Evolutionary conservation across 2,888 invertebrate species (phyloP).

Genomic region (Mantis religiosa): DNA sequence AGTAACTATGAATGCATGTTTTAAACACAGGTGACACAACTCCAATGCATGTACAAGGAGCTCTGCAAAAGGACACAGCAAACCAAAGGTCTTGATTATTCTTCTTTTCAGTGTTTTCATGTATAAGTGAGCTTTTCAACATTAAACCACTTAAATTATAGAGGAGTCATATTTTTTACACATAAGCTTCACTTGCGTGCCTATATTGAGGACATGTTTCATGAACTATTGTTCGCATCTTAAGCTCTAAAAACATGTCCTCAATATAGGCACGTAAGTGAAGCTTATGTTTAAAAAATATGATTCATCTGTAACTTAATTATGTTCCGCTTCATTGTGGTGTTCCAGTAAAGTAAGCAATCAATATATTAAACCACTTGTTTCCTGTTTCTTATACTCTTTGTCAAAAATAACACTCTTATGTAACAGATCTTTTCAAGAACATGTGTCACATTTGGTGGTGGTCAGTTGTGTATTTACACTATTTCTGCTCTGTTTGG

Average conservation of each 20-base stretch:
- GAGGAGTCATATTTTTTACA: too few relatives aligned
- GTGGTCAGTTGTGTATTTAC: neutral
- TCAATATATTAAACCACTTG: too few relatives aligned
- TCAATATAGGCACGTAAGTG: too few relatives aligned
- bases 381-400: neutral
- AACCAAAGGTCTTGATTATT: neutral
- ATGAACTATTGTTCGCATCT: too few relatives aligned
- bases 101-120: slow-evolving; percentile 2
- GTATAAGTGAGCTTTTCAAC: neutral
- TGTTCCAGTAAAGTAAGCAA: too few relatives aligned
- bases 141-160: neutral
- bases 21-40: neutral
- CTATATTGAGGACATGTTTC: too few relatives aligned
- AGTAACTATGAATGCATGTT: neutral
- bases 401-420: neutral
- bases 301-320: too few relatives aligned
- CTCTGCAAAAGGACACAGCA: neutral
- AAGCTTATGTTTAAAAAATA: too few relatives aligned
- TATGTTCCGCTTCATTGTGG: too few relatives aligned
- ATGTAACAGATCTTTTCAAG: neutral
- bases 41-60: neutral
- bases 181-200: too few relatives aligned
- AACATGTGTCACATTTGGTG: neutral
- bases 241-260: too few relatives aligned
- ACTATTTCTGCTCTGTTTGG: neutral